Conservation (phyloP, 30 jellyfish, hydroid and myxozoan genomes). For the Aurelia sp. region DNA sequence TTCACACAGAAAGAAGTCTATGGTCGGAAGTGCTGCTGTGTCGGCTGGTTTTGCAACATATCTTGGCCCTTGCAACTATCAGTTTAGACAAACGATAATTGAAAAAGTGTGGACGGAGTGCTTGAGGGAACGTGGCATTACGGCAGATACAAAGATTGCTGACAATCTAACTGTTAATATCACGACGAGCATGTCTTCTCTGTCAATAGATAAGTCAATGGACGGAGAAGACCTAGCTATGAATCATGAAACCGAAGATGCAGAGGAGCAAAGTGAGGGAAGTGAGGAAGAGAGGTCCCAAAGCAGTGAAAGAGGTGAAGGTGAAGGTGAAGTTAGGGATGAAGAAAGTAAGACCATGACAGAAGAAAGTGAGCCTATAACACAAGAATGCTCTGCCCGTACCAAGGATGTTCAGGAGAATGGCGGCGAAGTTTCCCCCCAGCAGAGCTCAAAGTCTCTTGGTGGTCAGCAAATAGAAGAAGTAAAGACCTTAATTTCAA, state of each 20-base stretch:
- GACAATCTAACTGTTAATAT: constrained; percentile 45
- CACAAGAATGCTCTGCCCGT: neutral
- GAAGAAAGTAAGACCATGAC: neutral
- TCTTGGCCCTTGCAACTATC: constrained; percentile 55
- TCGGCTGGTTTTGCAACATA: constrained; percentile 74
- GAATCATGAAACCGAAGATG: neutral
- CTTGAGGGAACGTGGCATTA: constrained; percentile 76
- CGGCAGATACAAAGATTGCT: constrained; percentile 20
- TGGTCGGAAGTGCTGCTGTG: constrained; percentile 65
- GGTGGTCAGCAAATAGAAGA: constrained; percentile 15
- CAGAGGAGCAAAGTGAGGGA: constrained; percentile 4
- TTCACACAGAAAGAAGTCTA: constrained; percentile 30
- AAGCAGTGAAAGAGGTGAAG: neutral
- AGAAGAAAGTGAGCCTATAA: neutral
- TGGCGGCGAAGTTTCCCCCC: neutral
- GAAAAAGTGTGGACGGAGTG: constrained; percentile 60
- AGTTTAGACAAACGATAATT: constrained; percentile 45
- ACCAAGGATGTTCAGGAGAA: neutral
- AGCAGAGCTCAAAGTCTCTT: neutral
- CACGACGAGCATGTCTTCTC: constrained; percentile 30
- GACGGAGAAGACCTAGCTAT: neutral
- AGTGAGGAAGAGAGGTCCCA: neutral
- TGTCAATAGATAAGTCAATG: neutral
- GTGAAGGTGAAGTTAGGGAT: neutral
- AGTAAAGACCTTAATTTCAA: constrained; percentile 31